phyloP scores from a whole-genome alignment of 2,888 invertebrate species.

The Marasmarcha lunaedactyla region DNA sequence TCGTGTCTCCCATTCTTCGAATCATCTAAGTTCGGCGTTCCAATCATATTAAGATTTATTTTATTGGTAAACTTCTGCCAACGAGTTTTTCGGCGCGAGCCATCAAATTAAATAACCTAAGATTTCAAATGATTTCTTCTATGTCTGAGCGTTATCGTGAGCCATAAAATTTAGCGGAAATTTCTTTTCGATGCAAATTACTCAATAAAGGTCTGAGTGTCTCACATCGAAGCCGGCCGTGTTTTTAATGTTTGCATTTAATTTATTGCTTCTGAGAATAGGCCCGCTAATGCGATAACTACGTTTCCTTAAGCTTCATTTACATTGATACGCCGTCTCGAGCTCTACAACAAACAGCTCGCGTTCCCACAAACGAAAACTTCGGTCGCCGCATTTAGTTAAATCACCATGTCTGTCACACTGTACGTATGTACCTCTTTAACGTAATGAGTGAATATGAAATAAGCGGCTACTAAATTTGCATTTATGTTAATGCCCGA shows the following conservation, averaged over 20 bases:
- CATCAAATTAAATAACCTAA: not conserved
- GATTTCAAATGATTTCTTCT: not conserved
- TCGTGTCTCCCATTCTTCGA: too few species aligned
- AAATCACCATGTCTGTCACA: not conserved
- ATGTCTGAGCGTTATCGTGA: constrained; percentile 11
- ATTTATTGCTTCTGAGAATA: constrained; percentile 30
- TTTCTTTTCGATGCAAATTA: constrained; percentile 21
- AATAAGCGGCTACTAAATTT: too few species aligned
- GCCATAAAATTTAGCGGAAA: constrained; percentile 4
- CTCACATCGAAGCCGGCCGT: constrained; percentile 22
- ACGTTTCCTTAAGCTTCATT: constrained; percentile 16
- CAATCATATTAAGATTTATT: not conserved
- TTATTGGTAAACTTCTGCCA: not conserved
- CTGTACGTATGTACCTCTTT: too few species aligned
- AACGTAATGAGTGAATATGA: too few species aligned
- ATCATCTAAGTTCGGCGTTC: too few species aligned
- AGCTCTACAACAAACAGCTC: not conserved
- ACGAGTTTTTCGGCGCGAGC: not conserved
- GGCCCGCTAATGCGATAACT: constrained; percentile 22
- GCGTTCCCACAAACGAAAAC: not conserved
- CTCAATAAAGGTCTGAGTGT: constrained; percentile 17
- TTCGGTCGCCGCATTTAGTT: not conserved
- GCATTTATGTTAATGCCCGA: too few species aligned
- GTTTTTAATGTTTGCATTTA: constrained; percentile 24
- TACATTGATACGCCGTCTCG: not conserved